Percentiles rank a stretch among this genome's conserved stretches.
Conservation (phyloP, 1,140 invertebrate genomes). For the Teleogryllus occipitalis region DNA sequence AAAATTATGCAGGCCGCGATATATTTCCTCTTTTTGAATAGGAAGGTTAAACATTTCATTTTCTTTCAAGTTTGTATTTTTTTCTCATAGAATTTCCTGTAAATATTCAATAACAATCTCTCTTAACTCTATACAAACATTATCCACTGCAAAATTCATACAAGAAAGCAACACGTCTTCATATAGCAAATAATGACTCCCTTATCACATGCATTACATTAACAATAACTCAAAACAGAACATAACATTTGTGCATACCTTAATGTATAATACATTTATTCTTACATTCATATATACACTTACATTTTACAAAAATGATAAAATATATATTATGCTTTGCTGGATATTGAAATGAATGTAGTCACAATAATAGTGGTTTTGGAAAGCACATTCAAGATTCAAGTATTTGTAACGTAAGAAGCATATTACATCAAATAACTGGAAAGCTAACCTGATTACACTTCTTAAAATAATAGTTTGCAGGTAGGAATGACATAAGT, state of each 20-base stretch:
- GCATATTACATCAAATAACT: background rate
- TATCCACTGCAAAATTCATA: background rate
- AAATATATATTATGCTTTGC: background rate
- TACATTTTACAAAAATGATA: conserved; percentile 3
- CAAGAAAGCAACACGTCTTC: background rate
- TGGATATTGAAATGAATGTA: background rate
- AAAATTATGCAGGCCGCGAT: too few species aligned
- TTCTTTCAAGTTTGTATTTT: too few species aligned
- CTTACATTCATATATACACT: background rate
- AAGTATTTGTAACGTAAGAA: background rate
- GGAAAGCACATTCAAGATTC: background rate
- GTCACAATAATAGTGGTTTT: background rate
- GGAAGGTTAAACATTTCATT: too few species aligned
- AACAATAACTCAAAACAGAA: background rate
- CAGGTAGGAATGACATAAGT: background rate
- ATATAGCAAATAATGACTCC: background rate
- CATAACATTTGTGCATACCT: background rate
- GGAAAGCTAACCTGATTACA: background rate
- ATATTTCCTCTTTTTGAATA: too few species aligned
- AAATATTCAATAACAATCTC: background rate
- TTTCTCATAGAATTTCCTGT: background rate
- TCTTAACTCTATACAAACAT: background rate
- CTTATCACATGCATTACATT: background rate
- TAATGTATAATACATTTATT: background rate
- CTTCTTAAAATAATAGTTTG: background rate